Base-by-base conservation (phyloP, 2,113 vertebrate species). In the Macquaria ambigua region DNA sequence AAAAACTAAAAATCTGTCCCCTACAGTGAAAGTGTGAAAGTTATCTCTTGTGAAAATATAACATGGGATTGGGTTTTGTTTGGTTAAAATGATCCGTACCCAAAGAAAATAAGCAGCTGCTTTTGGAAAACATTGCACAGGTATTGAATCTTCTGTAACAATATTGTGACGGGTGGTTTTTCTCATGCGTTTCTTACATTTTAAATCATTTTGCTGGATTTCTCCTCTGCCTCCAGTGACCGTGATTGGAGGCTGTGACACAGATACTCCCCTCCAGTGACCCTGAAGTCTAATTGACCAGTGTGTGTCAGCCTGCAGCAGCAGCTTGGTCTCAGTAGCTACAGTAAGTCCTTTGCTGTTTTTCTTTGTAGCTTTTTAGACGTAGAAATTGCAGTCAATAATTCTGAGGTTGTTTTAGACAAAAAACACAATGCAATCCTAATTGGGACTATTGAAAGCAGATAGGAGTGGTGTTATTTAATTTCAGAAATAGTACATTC, bases 61-160 rank as follows among this genome's bases (percentile, higher is more conserved):
- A 34, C 12, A 18, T 7, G 25, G 31, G 71, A 15, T 90, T 12
- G 3, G 31, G 75, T 90, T 89, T 76, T 87, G 77, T 86, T 91
- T 88, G 66, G 66, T 52, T 77, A n/a, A 75, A 77, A 25, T 31
- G 8, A 46, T 61, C 34, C 10, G 6, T 3, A 15, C 34, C 48
- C 31, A 67, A 20, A 20, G 53, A 59, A 52, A 50, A 20, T 18
- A 76, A 62, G 34, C 20, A 2, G 6, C 14, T 15, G 46, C 34
- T 46, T 78, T 21, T 53, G 10, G 16, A 23, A n/a, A 59, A 56
- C 61, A 70, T 61, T 28, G 18, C 28, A 15, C 37, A 34, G 55
- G 25, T 46, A 21, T 79, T 23, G 28, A 63, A 59, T 74, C 3
- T 50, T 67, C 56, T 58, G 31, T 43, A 74, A 82, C 37, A 83